phyloP scores from a whole-genome alignment of 37 sponge, comb jelly and placozoan genomes.

The Axinella damicornis region DNA sequence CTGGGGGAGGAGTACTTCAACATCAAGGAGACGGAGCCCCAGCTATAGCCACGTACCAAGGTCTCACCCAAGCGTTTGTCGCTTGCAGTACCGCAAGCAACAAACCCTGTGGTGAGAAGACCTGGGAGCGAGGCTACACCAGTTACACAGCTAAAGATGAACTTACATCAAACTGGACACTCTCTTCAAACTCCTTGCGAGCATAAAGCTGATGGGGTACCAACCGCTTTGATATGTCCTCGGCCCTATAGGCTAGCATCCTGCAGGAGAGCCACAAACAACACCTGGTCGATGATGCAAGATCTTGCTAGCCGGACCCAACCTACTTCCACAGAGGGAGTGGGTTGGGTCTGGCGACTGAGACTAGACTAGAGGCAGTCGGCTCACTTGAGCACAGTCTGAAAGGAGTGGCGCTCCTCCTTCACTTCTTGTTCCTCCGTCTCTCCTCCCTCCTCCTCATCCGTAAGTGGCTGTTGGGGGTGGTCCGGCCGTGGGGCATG shows the following conservation, averaged over 20 bases:
- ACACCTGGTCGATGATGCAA: too few relatives aligned
- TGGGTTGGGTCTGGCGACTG: not conserved
- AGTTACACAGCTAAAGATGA: too few relatives aligned
- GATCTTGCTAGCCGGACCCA: too few relatives aligned
- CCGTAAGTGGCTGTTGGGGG: not conserved
- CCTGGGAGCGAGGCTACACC: too few relatives aligned
- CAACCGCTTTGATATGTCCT: constrained; percentile 69
- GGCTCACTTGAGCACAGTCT: constrained; percentile 49
- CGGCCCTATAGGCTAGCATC: constrained; percentile 73
- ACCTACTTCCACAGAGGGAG: not conserved
- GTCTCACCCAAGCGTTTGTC: too few relatives aligned
- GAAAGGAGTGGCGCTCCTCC: constrained; percentile 31
- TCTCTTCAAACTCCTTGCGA: constrained; percentile 72
- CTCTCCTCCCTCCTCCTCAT: not conserved
- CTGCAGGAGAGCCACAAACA: constrained; percentile 8
- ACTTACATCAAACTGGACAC: constrained; percentile 82
- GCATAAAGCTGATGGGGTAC: constrained; percentile 68
- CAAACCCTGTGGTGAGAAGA: too few relatives aligned
- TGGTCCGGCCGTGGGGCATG: not conserved
- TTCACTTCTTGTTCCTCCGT: not conserved
- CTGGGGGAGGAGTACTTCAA: too few relatives aligned
- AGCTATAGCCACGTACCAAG: too few relatives aligned
- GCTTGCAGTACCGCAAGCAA: too few relatives aligned
- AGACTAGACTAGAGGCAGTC: too few relatives aligned
- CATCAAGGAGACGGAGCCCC: too few relatives aligned